These are phyloP conservation scores for Cosmia pyralina DNA, from an alignment of 2,888 invertebrate species.

Conservation along the genomic window DNA sequence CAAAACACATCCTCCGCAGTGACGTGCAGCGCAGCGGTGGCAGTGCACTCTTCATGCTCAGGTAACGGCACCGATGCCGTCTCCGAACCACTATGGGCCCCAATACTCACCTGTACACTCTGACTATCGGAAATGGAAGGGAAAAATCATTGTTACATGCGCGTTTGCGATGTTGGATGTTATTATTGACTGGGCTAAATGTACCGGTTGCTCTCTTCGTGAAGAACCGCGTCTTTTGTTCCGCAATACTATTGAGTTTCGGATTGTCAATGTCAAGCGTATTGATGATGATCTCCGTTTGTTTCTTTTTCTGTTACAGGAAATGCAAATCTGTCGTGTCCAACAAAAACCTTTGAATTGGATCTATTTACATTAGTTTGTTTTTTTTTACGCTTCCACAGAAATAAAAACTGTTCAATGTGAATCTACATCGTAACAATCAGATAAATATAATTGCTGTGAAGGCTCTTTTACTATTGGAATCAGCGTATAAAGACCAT, in stretches of 20 bases:
- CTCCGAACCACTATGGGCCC: too few relatives aligned
- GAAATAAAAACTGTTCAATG: constrained; percentile 34
- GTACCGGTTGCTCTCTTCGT: constrained; percentile 18
- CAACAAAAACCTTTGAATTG: constrained; percentile 35
- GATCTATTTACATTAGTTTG: constrained; percentile 36
- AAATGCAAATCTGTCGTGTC: constrained; percentile 43
- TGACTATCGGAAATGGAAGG: too few relatives aligned
- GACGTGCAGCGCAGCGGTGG: too few relatives aligned
- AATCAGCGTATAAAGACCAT: not conserved
- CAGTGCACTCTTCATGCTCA: too few relatives aligned
- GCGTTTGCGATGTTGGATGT: too few relatives aligned
- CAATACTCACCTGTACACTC: too few relatives aligned
- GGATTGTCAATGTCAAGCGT: constrained; percentile 16
- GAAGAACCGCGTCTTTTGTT: constrained; percentile 26
- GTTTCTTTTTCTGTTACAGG: constrained; percentile 33
- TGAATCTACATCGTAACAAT: not conserved
- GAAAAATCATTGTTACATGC: too few relatives aligned
- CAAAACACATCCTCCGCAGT: too few relatives aligned
- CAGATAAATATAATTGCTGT: not conserved
- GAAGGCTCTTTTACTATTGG: constrained; percentile 8
- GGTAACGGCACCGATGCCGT: too few relatives aligned
- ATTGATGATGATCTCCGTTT: constrained; percentile 18
- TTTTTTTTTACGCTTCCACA: constrained; percentile 8
- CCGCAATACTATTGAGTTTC: constrained; percentile 9
- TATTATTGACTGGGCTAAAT: too few relatives aligned